Evolutionary conservation across 2,797 vertebrate genomes (phyloP), one percentile per base, ranked within the genome.

Genomic region (Gymnopithys bicolor): DNA sequence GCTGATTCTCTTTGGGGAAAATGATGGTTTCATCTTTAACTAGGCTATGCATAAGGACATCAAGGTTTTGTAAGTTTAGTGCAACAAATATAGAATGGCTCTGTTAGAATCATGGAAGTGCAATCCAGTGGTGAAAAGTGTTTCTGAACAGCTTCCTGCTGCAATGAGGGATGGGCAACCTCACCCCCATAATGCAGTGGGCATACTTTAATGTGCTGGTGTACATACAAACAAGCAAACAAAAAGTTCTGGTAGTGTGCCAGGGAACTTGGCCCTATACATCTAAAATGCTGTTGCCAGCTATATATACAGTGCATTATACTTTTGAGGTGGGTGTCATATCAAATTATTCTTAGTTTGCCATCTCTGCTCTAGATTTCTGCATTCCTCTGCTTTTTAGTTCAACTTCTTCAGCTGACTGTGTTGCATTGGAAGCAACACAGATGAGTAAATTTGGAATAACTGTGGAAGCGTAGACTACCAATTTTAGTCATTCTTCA

Each of bases 401-500:
- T 64, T 56, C 48, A 75, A 28, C 73, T 79, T 62, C 58, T 91
- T 87, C 33, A 58, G 11, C 62, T 83, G 76, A 68, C 68, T 35
- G 37, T 7, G 0, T 62, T 91, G 56, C 78, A 89, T 28, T 37
- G 56, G 60, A 86, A 76, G 28, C 80, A 84, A 58, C 48, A 35
- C 23, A 90, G 33, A 75, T 56, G 48, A 89, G 68, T 73, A 71
- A 84, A 80, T 92, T 39, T 91, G 51, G 49, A 87, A 46, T 91
- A 49, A 75, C 71, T 78, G 69, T 93, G 39, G 25, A 69, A 84
- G 25, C 41, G 52, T 52, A 55, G 74, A 27, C 48, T 4, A 78
- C 73, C 13, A 52, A 49, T 71, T 94, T 91, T 88, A 87, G 83
- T 89, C 60, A 56, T 69, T 80, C 45, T 85, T 85, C 53, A 87